Conservation (phyloP, 2,888 invertebrate genomes). For the Craniophora ligustri region DNA sequence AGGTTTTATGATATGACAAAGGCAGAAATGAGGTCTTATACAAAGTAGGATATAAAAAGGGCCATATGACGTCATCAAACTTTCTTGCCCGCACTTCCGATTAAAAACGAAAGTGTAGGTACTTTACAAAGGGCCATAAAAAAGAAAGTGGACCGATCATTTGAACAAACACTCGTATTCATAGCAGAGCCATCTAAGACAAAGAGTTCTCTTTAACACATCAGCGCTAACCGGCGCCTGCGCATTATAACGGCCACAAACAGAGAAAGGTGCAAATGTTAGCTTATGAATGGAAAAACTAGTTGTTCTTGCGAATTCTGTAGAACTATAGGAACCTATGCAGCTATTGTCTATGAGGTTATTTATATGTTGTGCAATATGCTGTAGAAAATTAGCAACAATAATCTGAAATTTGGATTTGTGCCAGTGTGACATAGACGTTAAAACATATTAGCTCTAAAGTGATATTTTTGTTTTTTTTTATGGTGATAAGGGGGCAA, state of each 20-base stretch:
- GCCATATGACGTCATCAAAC: too few species aligned
- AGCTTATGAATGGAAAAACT: conserved; percentile 25
- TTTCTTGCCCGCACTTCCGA: not conserved
- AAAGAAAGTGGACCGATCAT: conserved; percentile 49
- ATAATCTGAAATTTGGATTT: too few species aligned
- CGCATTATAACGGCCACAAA: conserved; percentile 24
- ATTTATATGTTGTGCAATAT: too few species aligned
- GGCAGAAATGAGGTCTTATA: too few species aligned
- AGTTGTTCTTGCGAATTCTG: conserved; percentile 16
- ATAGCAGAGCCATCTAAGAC: conserved; percentile 46
- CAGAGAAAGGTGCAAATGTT: conserved; percentile 55
- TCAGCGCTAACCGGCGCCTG: conserved; percentile 34
- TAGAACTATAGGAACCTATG: not conserved
- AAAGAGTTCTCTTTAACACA: conserved; percentile 40
- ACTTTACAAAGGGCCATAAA: conserved; percentile 35
- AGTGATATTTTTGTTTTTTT: too few species aligned
- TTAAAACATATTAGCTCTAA: too few species aligned
- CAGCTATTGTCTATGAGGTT: too few species aligned
- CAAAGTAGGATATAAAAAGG: too few species aligned
- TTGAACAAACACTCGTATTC: conserved; percentile 42
- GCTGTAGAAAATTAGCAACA: too few species aligned
- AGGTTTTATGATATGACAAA: too few species aligned
- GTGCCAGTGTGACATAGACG: too few species aligned
- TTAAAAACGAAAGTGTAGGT: conserved; percentile 48
- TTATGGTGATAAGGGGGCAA: too few species aligned